Evolutionary conservation across 92 coral and sea anemone genomes (phyloP).

Genomic region (Palythoa caribaeorum): DNA sequence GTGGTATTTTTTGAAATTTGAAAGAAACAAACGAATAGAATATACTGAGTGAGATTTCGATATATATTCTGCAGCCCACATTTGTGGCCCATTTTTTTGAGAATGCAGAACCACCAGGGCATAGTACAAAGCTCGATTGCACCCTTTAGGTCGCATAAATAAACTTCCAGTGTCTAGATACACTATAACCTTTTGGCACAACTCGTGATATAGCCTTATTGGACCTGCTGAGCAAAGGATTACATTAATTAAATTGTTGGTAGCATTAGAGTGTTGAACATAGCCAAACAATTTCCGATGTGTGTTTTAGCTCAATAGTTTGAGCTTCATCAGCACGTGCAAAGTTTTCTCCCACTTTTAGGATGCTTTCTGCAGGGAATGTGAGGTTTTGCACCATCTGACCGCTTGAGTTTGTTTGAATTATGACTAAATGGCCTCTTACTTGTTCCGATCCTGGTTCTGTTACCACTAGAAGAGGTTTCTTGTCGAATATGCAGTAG

Average conservation of each 20-base stretch:
- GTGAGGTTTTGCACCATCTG: background rate
- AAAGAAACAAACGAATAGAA: conserved; percentile 5
- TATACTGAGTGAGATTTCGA: conserved; percentile 20
- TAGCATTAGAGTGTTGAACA: conserved; percentile 27
- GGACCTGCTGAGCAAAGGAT: conserved; percentile 51
- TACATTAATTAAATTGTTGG: conserved; percentile 19
- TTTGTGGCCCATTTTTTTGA: conserved; percentile 17
- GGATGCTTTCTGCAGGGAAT: conserved; percentile 19
- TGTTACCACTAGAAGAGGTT: conserved; percentile 31
- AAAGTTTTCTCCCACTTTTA: conserved; percentile 1
- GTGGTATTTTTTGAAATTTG: conserved; percentile 22
- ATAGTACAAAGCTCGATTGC: conserved; percentile 34
- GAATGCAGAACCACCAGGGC: background rate
- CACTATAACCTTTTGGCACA: conserved; percentile 22
- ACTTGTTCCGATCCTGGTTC: conserved; percentile 33
- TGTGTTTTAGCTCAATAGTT: conserved; percentile 32
- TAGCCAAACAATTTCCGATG: conserved; percentile 43
- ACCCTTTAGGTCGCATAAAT: background rate
- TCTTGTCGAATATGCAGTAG: conserved; percentile 3
- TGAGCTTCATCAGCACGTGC: background rate
- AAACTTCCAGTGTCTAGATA: conserved; percentile 36
- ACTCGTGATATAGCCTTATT: conserved; percentile 33
- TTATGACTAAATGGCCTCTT: conserved; percentile 15
- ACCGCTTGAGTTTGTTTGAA: background rate
- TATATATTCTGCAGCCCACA: conserved; percentile 44